Percentiles rank a stretch among this genome's conserved stretches.
Conservation (phyloP, 2,888 invertebrate genomes). For the Elysia crispata region DNA sequence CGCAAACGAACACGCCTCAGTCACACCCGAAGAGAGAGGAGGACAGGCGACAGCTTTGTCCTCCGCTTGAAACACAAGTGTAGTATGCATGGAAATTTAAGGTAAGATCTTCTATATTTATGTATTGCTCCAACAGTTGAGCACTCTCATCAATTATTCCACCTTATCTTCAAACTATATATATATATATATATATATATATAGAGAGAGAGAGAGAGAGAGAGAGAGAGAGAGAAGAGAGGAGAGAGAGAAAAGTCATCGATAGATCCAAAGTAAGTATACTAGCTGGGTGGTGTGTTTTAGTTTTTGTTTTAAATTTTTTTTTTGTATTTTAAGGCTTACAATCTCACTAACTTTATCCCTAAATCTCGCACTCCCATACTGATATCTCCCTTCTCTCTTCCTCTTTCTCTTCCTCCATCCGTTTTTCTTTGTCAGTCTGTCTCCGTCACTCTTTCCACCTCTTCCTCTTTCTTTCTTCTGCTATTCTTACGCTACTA, state of each 20-base stretch:
- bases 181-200: not conserved
- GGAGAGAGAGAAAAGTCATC: too few relatives aligned
- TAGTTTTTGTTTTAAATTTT: constrained; percentile 19
- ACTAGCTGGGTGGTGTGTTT: not conserved
- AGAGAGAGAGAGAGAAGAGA: too few relatives aligned
- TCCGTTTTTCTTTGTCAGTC: not conserved
- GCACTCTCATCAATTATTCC: too few relatives aligned
- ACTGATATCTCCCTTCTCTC: not conserved
- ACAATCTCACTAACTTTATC: not conserved
- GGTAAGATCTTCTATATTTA: too few relatives aligned
- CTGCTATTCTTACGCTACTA: not conserved
- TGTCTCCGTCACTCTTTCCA: not conserved
- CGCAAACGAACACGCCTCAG: too few relatives aligned
- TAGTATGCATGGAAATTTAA: too few relatives aligned
- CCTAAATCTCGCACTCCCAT: not conserved
- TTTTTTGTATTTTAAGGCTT: not conserved
- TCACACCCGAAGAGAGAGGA: too few relatives aligned
- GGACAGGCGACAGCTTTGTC: too few relatives aligned
- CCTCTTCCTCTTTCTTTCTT: not conserved
- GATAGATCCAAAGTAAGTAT: not conserved
- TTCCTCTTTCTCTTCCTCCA: constrained; percentile 28
- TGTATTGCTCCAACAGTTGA: too few relatives aligned
- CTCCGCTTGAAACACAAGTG: too few relatives aligned
- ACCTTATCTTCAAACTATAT: too few relatives aligned
- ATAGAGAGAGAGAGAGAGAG: too few relatives aligned